Conservation (phyloP, 1,140 invertebrate genomes). For the Anthonomus grandis region DNA sequence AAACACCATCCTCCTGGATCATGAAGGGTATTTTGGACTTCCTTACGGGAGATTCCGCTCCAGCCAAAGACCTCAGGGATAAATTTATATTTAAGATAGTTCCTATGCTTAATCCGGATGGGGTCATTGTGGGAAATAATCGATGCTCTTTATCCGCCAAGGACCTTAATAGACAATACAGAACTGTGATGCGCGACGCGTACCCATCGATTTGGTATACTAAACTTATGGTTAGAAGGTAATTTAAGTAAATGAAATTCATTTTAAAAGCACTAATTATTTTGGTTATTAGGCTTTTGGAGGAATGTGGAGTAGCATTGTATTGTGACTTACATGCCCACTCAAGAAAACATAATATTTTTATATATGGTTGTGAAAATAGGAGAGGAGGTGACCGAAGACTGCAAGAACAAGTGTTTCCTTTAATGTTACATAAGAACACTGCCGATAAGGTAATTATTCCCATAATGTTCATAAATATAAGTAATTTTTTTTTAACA, state of each 20-base stretch:
- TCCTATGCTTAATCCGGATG: constrained; percentile 95
- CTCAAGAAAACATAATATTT: constrained; percentile 91
- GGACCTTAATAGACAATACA: constrained; percentile 85
- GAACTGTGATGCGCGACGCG: constrained; percentile 82
- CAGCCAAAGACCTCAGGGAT: constrained; percentile 79
- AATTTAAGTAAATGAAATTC: too few relatives aligned
- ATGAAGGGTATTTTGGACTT: constrained; percentile 95
- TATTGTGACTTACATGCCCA: constrained; percentile 96
- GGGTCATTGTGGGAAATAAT: constrained; percentile 92
- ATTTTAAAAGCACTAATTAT: too few relatives aligned
- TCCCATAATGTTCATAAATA: not conserved
- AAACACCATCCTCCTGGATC: constrained; percentile 93
- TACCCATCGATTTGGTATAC: constrained; percentile 94
- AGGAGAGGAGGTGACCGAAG: constrained; percentile 70
- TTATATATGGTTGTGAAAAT: constrained; percentile 95
- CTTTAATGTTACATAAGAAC: constrained; percentile 89
- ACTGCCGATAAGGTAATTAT: constrained; percentile 79
- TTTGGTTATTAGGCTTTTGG: constrained; percentile 63
- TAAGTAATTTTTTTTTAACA: too few relatives aligned
- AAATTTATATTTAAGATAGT: constrained; percentile 95
- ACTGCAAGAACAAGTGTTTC: constrained; percentile 86
- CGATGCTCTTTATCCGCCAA: constrained; percentile 84
- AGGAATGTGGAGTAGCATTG: constrained; percentile 88
- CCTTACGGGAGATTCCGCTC: constrained; percentile 74
- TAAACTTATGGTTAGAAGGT: constrained; percentile 82